Percentiles rank a stretch among this genome's conserved stretches.
Evolutionary conservation across 2,113 vertebrate genomes (phyloP).

Genomic region (Oenanthe melanoleuca): DNA sequence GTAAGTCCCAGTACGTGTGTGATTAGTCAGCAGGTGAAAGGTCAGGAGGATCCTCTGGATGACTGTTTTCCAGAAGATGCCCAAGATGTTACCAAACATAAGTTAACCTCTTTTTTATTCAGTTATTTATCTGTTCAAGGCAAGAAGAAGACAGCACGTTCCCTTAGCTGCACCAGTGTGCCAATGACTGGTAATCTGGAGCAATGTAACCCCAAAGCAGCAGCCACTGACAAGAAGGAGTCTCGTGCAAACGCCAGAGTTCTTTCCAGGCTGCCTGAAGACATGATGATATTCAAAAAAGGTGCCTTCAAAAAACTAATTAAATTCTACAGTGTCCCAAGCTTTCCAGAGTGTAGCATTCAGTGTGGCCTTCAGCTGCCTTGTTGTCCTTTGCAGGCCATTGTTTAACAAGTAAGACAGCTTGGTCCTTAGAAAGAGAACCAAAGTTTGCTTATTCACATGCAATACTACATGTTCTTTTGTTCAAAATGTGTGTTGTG

Average conservation of each 20-base stretch:
- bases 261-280: slow-evolving; percentile 77
- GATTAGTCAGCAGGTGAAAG: slow-evolving; percentile 15
- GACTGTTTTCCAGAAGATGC: slow-evolving; percentile 71
- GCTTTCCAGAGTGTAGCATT: slow-evolving; percentile 84
- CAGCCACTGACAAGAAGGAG: slow-evolving; percentile 27
- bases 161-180: slow-evolving; percentile 89
- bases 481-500: slow-evolving; percentile 29
- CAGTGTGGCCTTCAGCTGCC: slow-evolving; percentile 85
- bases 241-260: slow-evolving; percentile 38
- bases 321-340: slow-evolving; percentile 92
- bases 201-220: slow-evolving; percentile 41
- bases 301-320: slow-evolving; percentile 86
- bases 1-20: not conserved
- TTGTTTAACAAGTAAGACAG: slow-evolving; percentile 61
- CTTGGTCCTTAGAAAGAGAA: not conserved
- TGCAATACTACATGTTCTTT: slow-evolving; percentile 48
- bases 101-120: slow-evolving; percentile 81
- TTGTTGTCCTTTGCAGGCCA: slow-evolving; percentile 84
- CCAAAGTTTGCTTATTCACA: slow-evolving; percentile 30
- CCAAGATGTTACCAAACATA: slow-evolving; percentile 55
- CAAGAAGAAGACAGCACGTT: slow-evolving; percentile 82
- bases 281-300: slow-evolving; percentile 79
- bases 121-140: slow-evolving; percentile 73
- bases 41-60: slow-evolving; percentile 42
- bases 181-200: slow-evolving; percentile 62